Percentiles rank a stretch among this genome's conserved stretches.
These are phyloP conservation scores for Saturnia japonica DNA, from an alignment of 2,888 invertebrate genomes.

Conservation along the genomic window DNA sequence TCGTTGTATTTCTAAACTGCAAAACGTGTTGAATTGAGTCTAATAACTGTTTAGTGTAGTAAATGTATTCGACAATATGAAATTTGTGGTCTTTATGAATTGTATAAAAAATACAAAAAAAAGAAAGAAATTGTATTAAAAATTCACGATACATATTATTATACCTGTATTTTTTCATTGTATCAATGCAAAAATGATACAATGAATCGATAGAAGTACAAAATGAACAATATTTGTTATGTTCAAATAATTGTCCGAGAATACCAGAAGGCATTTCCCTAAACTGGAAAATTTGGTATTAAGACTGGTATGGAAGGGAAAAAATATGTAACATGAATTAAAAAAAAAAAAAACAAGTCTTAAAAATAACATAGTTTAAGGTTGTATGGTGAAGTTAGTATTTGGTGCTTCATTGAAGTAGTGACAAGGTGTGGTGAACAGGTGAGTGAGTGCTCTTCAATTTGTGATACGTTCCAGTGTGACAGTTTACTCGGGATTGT, in stretches of 20 bases:
- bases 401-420: conserved; percentile 34
- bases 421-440: conserved; percentile 37
- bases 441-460: conserved; percentile 58
- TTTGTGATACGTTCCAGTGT: conserved; percentile 32
- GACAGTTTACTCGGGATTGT: conserved; percentile 53
- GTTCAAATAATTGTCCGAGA: conserved; percentile 35
- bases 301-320: conserved; percentile 25
- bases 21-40: conserved; percentile 8
- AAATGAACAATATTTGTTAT: conserved; percentile 49
- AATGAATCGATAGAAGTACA: conserved; percentile 60
- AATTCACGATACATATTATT: conserved; percentile 53
- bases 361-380: not conserved
- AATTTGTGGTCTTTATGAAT: conserved; percentile 67
- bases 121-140: conserved; percentile 30
- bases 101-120: conserved; percentile 56
- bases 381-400: conserved; percentile 27
- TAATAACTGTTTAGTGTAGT: conserved; percentile 26
- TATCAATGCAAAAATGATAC: conserved; percentile 25
- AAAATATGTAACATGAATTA: conserved; percentile 54
- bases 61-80: conserved; percentile 60
- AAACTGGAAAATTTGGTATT: conserved; percentile 20
- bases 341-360: conserved; percentile 2
- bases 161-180: conserved; percentile 32
- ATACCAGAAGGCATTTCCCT: conserved; percentile 41
- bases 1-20: not conserved